These are phyloP conservation scores for Xylota segnis DNA, from an alignment of 2,888 invertebrate species.

Conservation along the genomic window DNA sequence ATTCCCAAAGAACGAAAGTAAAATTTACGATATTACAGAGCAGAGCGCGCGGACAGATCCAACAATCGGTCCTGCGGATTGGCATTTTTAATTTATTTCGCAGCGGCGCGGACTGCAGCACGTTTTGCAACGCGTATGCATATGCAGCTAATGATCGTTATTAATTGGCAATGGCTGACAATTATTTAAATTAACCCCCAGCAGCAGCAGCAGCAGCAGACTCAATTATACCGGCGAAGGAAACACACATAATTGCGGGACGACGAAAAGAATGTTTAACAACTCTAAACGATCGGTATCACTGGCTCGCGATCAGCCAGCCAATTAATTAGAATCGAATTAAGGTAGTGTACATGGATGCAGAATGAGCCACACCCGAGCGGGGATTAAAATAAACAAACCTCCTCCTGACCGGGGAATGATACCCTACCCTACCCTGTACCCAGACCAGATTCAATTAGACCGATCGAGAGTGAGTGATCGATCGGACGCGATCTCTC, in stretches of 20 bases:
- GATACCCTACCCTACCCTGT: constrained; percentile 17
- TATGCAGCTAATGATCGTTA: constrained; percentile 65
- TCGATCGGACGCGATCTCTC: constrained; percentile 66
- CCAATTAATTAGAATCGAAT: constrained; percentile 69
- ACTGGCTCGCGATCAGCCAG: constrained; percentile 47
- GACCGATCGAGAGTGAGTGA: constrained; percentile 61
- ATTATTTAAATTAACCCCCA: constrained; percentile 73
- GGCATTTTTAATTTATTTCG: constrained; percentile 4
- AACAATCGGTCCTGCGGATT: neutral
- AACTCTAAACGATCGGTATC: constrained; percentile 69
- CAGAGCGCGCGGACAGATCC: constrained; percentile 9
- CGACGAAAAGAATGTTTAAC: constrained; percentile 45
- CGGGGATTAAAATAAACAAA: constrained; percentile 15
- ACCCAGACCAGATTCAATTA: constrained; percentile 37
- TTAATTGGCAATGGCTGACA: constrained; percentile 72
- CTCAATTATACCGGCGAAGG: constrained; percentile 54
- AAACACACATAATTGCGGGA: constrained; percentile 56
- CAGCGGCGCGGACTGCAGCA: constrained; percentile 51
- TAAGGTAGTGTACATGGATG: constrained; percentile 38
- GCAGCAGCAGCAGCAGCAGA: constrained; percentile 17
- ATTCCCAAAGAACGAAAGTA: constrained; percentile 61
- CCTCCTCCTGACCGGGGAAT: constrained; percentile 2
- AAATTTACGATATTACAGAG: constrained; percentile 42
- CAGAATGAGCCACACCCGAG: constrained; percentile 57
- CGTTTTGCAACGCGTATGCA: constrained; percentile 59